Base-by-base conservation (phyloP, 2,113 vertebrate species). In the Engystomops pustulosus region DNA sequence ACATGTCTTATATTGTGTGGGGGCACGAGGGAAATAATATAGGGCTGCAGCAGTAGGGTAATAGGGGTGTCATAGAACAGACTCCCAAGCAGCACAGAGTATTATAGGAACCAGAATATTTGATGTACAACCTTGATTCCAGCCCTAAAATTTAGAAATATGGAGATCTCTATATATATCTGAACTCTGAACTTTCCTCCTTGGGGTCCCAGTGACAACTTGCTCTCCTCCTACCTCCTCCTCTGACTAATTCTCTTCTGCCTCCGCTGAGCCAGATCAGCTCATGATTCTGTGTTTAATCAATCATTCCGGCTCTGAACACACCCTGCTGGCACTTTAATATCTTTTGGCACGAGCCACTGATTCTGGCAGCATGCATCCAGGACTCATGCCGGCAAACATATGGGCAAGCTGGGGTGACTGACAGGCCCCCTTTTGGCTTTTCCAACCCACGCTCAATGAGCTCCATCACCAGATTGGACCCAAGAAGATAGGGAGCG, bases 221-320 rank as follows among this genome's bases (percentile, higher is more conserved):
- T 53, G 17, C 47, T 30, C 25, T 27, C 30, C 41, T 8, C 17
- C 47, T 32, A 0, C 6, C 3, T 25, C 27, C 34, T 68, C 17
- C 1, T 68, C 65, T 38, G 15, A 17, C 67, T 17, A 32, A 7
- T 75, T 38, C n/a, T 23, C 23, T 25, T 32, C 25, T 53, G 38
- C 15, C 47, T 85, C 45, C 18, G 82, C 80, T 72, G 76, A 67
- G 81, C 78, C 70, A 80, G 86, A 88, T 89, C 88, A 87, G 87
- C 89, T 88, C 88, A 90, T 91, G 87, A 86, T 88, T 94, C 88
- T 91, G 88, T 81, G 89, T 90, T 92, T 93, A 94, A 94, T 95
- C 94, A 94, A 94, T 95, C 94, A 95, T 93, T 82, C 88, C 82
- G 84, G 89, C 89, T 90, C 90, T 93, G 91, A 93, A 91, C 92